Evolutionary conservation across 2,797 vertebrate genomes (phyloP).

Genomic region (Typhlichthys eigenmanni): DNA sequence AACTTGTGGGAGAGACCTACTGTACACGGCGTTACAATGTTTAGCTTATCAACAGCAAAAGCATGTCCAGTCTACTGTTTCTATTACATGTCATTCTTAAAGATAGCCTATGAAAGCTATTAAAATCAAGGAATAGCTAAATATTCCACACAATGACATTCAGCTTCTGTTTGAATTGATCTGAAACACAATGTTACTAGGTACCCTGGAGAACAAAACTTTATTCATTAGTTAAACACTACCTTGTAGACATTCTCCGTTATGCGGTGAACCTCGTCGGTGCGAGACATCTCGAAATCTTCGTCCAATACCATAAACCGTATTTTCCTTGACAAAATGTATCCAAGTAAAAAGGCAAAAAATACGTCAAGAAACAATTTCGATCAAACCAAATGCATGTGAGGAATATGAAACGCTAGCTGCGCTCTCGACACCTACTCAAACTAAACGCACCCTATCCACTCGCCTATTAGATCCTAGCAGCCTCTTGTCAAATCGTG

Average conservation of each 20-base stretch:
- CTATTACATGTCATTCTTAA: neutral
- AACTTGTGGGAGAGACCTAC: neutral
- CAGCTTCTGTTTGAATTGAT: neutral
- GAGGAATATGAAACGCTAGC: constrained; percentile 28
- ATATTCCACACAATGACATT: neutral
- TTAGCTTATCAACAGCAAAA: constrained; percentile 11
- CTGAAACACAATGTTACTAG: neutral
- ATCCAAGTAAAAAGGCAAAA: constrained; percentile 52
- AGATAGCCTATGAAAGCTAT: constrained; percentile 15
- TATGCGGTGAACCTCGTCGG: constrained; percentile 95
- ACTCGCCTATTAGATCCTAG: constrained; percentile 5
- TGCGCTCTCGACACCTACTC: constrained; percentile 48
- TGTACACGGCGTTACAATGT: neutral
- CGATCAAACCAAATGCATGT: constrained; percentile 24
- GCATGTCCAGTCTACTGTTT: no score
- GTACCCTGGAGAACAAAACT: constrained; percentile 47
- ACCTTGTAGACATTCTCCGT: constrained; percentile 99
- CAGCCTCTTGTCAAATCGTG: constrained; percentile 36
- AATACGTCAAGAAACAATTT: constrained; percentile 11
- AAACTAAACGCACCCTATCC: constrained; percentile 69
- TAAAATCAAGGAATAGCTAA: neutral
- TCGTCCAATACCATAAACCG: constrained; percentile 88
- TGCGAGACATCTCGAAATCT: constrained; percentile 90
- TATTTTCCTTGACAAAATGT: constrained; percentile 24
- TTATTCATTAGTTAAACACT: constrained; percentile 63